phyloP scores from a whole-genome alignment of 2,113 vertebrate species.

The Pogona vitticeps region DNA sequence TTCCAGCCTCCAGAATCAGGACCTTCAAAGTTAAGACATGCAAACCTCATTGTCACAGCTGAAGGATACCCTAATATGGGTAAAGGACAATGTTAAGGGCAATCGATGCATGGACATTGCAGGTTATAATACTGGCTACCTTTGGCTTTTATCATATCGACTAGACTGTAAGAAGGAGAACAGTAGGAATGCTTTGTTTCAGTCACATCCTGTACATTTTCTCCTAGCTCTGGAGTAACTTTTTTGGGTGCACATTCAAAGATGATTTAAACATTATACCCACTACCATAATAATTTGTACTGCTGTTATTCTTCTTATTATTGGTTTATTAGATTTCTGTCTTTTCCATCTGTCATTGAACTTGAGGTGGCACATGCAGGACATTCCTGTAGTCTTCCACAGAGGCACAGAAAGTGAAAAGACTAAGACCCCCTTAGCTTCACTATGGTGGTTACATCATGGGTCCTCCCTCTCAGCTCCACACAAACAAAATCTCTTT shows the following conservation, averaged over 20 bases:
- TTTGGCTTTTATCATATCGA: no score
- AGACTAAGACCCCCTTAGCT: neutral
- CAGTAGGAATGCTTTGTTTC: neutral
- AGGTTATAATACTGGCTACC: no score
- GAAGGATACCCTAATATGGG: neutral
- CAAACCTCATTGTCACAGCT: neutral
- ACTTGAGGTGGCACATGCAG: no score
- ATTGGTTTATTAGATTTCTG: no score
- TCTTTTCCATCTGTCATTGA: neutral
- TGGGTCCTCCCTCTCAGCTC: no score
- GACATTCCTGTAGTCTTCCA: neutral
- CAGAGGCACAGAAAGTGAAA: no score
- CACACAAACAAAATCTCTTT: no score
- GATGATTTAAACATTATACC: neutral
- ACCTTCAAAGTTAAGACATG: neutral
- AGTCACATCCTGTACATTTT: neutral
- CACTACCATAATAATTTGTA: no score
- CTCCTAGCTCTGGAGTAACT: no score
- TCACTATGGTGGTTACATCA: neutral
- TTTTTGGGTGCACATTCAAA: no score
- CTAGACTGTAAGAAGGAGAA: neutral
- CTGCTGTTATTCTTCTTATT: no score
- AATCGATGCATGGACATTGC: neutral
- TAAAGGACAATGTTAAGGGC: neutral
- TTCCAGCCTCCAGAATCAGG: fast-evolving